phyloP scores from a whole-genome alignment of 2,888 invertebrate genomes.

The Acleris laterana region DNA sequence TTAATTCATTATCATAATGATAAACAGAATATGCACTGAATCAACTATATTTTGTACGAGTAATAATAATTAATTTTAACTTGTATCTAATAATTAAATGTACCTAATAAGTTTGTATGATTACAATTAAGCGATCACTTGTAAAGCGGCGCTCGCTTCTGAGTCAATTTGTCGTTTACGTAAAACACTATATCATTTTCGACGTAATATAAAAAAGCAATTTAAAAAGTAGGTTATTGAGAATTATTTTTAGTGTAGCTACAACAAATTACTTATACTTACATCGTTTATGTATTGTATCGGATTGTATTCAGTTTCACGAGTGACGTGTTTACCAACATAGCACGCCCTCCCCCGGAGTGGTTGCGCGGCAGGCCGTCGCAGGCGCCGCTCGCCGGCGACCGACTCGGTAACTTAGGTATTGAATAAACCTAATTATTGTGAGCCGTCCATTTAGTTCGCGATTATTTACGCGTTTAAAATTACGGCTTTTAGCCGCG shows the following conservation, averaged over 20 bases:
- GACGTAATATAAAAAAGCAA: slow-evolving; percentile 60
- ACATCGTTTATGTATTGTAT: slow-evolving; percentile 1
- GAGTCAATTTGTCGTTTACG: slow-evolving; percentile 73
- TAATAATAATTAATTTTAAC: slow-evolving; percentile 72
- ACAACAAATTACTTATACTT: slow-evolving; percentile 46
- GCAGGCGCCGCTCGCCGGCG: slow-evolving; percentile 20
- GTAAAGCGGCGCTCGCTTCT: slow-evolving; percentile 51
- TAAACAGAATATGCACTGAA: slow-evolving; percentile 62
- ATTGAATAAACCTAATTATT: slow-evolving; percentile 45
- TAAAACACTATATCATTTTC: slow-evolving; percentile 52
- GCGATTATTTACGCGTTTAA: slow-evolving; percentile 51
- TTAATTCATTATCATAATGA: slow-evolving; percentile 32
- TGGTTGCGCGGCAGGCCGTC: slow-evolving; percentile 1
- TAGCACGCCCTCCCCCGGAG: slow-evolving; percentile 40
- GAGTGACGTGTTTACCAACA: slow-evolving; percentile 58
- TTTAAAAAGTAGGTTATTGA: slow-evolving; percentile 64
- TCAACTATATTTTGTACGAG: slow-evolving; percentile 71
- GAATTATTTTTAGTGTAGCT: slow-evolving; percentile 59
- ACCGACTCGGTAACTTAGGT: slow-evolving; percentile 43
- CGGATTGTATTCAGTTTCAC: slow-evolving; percentile 40
- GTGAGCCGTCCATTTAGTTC: slow-evolving; percentile 77
- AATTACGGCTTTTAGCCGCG: slow-evolving; percentile 29
- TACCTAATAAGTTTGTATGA: slow-evolving; percentile 68
- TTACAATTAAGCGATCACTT: slow-evolving; percentile 57
- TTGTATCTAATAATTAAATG: slow-evolving; percentile 60